Percentiles rank a stretch among this genome's conserved stretches.
Conservation (phyloP, 1,140 invertebrate genomes). For the Drosophila elegans region DNA sequence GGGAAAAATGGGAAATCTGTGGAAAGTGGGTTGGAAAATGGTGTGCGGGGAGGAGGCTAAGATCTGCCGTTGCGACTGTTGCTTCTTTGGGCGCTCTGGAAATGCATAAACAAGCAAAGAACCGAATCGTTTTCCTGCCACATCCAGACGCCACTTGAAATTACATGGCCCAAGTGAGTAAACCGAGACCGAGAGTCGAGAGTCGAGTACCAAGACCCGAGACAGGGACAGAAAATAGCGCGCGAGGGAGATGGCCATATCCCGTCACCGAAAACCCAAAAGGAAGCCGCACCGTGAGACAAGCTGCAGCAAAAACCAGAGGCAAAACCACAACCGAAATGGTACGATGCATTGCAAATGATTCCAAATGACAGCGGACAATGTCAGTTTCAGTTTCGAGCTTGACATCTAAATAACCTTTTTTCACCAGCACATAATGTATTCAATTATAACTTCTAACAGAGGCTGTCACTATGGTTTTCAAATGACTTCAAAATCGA, state of each 20-base stretch:
- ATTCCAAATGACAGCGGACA: not conserved
- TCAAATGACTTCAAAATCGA: too few species aligned
- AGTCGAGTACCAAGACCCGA: not conserved
- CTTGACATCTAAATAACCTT: not conserved
- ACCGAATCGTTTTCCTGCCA: slow-evolving; percentile 39
- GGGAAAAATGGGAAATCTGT: not conserved
- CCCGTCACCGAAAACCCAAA: slow-evolving; percentile 14
- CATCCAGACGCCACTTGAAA: slow-evolving; percentile 48
- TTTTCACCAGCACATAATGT: too few species aligned
- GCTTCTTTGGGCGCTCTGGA: slow-evolving; percentile 49
- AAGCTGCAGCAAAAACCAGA: not conserved
- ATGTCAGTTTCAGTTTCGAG: not conserved
- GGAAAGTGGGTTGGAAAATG: not conserved
- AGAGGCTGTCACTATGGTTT: too few species aligned
- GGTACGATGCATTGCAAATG: not conserved
- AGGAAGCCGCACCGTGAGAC: slow-evolving; percentile 19
- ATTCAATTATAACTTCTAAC: too few species aligned
- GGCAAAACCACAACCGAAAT: slow-evolving; percentile 1
- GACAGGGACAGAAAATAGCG: slow-evolving; percentile 1
- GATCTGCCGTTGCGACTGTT: slow-evolving; percentile 52
- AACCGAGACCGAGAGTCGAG: slow-evolving; percentile 1
- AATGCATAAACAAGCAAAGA: slow-evolving; percentile 75
- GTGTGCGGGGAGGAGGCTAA: not conserved
- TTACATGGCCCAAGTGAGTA: slow-evolving; percentile 34
- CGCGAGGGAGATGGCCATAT: not conserved